These are phyloP conservation scores for Perizoma flavofasciatum DNA, from an alignment of 2,888 invertebrate genomes.

Conservation along the genomic window DNA sequence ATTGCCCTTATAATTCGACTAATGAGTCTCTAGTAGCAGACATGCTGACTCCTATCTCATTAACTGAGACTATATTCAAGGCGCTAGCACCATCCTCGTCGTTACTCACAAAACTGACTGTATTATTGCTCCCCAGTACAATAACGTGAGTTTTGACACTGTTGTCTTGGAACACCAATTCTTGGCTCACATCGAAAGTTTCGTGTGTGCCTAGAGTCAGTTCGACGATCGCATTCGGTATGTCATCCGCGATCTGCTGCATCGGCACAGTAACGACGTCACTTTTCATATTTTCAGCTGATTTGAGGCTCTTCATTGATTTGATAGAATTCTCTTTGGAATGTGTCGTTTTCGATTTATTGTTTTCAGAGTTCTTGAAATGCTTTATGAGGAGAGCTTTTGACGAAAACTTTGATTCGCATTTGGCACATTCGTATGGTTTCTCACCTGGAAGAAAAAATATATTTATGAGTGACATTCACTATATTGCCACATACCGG, in stretches of 20 bases:
- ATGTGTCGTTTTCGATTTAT: slow-evolving; percentile 43
- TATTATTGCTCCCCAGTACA: slow-evolving; percentile 52
- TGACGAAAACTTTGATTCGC: slow-evolving; percentile 59
- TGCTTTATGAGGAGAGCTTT: slow-evolving; percentile 66
- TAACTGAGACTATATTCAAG: slow-evolving; percentile 61
- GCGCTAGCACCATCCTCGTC: slow-evolving; percentile 45
- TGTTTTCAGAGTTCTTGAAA: slow-evolving; percentile 55
- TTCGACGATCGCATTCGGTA: slow-evolving; percentile 28
- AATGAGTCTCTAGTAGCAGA: slow-evolving; percentile 40
- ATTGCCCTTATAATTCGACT: not conserved
- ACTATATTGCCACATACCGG: too few species aligned
- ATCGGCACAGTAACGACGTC: slow-evolving; percentile 15
- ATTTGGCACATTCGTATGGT: slow-evolving; percentile 68
- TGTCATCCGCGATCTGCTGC: slow-evolving; percentile 13
- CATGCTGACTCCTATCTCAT: slow-evolving; percentile 57
- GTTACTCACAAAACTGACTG: slow-evolving; percentile 46
- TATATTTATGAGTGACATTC: too few species aligned
- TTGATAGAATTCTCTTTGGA: slow-evolving; percentile 7
- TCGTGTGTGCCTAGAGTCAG: slow-evolving; percentile 41
- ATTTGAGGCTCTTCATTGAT: not conserved
- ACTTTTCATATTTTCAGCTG: slow-evolving; percentile 4
- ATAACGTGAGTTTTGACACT: slow-evolving; percentile 56
- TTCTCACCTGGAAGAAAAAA: slow-evolving; percentile 63
- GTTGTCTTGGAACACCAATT: slow-evolving; percentile 59
- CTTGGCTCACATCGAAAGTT: slow-evolving; percentile 38